phyloP scores from a whole-genome alignment of 2,888 invertebrate genomes.

The Lycaena phlaeas region DNA sequence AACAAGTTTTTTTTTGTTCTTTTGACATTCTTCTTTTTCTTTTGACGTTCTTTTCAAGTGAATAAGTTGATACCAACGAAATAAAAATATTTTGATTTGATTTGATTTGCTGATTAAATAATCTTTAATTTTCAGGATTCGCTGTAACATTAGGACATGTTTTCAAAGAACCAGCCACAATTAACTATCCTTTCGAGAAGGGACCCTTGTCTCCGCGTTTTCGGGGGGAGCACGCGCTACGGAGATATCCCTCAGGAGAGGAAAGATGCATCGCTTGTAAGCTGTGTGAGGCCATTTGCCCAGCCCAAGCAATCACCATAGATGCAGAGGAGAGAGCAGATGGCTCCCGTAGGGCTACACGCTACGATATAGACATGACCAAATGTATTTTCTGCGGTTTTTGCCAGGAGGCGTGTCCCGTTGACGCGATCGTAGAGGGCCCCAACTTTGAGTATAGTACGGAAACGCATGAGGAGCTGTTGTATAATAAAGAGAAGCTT shows the following conservation, averaged over 20 bases:
- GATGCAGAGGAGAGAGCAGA: constrained; percentile 97
- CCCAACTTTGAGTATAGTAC: constrained; percentile 99
- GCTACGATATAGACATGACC: constrained; percentile 97
- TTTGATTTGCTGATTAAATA: too few relatives aligned
- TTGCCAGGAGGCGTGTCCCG: constrained; percentile 98
- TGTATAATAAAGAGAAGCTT: constrained; percentile 99
- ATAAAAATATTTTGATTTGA: too few relatives aligned
- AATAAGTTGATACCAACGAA: too few relatives aligned
- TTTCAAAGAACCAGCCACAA: constrained; percentile 91
- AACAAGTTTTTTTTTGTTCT: too few relatives aligned
- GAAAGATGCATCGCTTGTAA: constrained; percentile 99
- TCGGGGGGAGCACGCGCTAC: constrained; percentile 97
- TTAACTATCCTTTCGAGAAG: constrained; percentile 99
- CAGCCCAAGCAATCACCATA: constrained; percentile 98
- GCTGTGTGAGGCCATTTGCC: constrained; percentile 98
- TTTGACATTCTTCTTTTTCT: too few relatives aligned
- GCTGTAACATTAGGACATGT: constrained; percentile 83
- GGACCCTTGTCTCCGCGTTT: constrained; percentile 97
- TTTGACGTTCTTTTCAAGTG: too few relatives aligned
- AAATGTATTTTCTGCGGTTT: constrained; percentile 99
- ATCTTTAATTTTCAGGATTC: constrained; percentile 69
- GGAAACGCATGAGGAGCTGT: constrained; percentile 96
- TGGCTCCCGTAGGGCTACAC: constrained; percentile 94
- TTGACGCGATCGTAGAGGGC: constrained; percentile 98
- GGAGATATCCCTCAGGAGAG: constrained; percentile 97